Evolutionary conservation across 2,113 vertebrate genomes (phyloP).

Genomic region (Thymallus thymallus): DNA sequence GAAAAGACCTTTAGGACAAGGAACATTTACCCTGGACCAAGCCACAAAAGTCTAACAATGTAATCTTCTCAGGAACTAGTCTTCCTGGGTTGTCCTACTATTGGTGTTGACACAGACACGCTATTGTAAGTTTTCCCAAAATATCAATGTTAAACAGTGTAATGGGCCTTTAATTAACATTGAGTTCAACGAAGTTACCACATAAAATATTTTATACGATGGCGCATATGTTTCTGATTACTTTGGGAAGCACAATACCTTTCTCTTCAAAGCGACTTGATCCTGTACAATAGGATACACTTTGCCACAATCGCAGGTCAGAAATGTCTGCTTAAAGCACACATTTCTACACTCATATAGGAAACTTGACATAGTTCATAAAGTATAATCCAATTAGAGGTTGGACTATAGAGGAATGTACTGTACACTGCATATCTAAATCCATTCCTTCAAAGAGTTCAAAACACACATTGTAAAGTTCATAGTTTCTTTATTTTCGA

Average conservation of each 20-base stretch:
- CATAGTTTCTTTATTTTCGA: constrained; percentile 22
- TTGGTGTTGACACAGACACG: constrained; percentile 23
- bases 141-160: constrained; percentile 67
- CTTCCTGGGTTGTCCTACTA: constrained; percentile 17
- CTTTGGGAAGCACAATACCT: constrained; percentile 67
- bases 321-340: constrained; percentile 68
- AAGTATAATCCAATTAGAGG: constrained; percentile 60
- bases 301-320: constrained; percentile 64
- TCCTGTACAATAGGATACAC: constrained; percentile 70
- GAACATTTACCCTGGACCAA: constrained; percentile 15
- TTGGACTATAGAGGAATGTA: constrained; percentile 7
- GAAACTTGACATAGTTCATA: constrained; percentile 36
- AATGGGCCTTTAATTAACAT: constrained; percentile 70
- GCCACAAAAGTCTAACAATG: constrained; percentile 29
- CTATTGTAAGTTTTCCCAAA: constrained; percentile 56
- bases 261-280: constrained; percentile 49
- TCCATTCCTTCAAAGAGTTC: constrained; percentile 15
- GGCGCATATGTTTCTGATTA: constrained; percentile 72
- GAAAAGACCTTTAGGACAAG: constrained; percentile 3
- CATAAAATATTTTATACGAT: constrained; percentile 47
- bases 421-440: constrained; percentile 9
- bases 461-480: constrained; percentile 33
- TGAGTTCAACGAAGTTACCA: constrained; percentile 66
- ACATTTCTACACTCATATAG: constrained; percentile 52
- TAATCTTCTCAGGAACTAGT: constrained; percentile 9